Evolutionary conservation across 2,797 vertebrate species (phyloP).

Genomic region (Choloepus didactylus): DNA sequence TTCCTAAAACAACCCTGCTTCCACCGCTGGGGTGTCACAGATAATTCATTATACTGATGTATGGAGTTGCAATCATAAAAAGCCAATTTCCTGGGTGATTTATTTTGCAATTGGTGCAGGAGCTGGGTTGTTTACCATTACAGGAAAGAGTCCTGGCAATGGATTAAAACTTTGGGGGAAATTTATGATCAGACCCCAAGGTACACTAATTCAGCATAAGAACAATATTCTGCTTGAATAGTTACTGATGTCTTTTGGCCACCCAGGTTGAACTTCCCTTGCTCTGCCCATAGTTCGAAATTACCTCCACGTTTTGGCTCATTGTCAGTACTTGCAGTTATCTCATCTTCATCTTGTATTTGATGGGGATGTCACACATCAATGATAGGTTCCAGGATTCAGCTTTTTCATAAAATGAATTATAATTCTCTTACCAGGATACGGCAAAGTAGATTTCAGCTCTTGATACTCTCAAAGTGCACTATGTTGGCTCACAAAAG

Average conservation of each 20-base stretch:
- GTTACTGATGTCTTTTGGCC: neutral
- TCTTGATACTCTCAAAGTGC: neutral
- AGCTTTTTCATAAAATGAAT: neutral
- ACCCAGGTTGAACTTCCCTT: neutral
- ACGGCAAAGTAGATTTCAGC: neutral
- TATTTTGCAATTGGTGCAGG: neutral
- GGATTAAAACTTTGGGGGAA: conserved; percentile 59
- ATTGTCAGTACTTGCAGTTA: neutral
- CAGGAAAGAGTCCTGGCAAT: conserved; percentile 48
- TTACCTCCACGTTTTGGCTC: neutral
- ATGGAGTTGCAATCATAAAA: conserved; percentile 56
- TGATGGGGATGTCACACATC: neutral
- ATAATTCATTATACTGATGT: conserved; percentile 24
- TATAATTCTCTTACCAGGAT: neutral
- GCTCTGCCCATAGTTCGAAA: neutral
- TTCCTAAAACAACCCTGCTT: conserved; percentile 8
- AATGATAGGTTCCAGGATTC: neutral
- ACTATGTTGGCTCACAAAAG: neutral
- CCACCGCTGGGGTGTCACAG: neutral
- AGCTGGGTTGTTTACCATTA: conserved; percentile 43
- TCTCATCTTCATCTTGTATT: neutral
- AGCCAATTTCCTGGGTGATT: conserved; percentile 58
- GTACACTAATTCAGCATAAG: conserved; percentile 53
- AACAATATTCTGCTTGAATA: conserved; percentile 9
- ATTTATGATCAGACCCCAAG: conserved; percentile 37